Conservation (phyloP, 92 coral and sea anemone genomes). For the Heteractis magnifica region DNA sequence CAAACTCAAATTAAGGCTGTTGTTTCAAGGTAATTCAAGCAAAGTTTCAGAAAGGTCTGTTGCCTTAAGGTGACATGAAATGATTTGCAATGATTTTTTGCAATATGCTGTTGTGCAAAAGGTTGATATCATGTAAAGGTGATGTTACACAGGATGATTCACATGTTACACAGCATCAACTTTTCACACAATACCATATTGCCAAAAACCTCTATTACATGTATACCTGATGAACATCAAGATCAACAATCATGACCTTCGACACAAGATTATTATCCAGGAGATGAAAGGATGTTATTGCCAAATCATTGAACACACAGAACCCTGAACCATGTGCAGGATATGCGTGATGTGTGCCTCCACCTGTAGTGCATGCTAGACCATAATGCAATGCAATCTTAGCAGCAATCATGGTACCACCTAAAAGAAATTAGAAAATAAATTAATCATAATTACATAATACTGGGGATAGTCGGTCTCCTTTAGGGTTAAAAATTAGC, state of each 20-base stretch:
- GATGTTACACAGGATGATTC: neutral
- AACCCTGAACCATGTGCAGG: conserved; percentile 71
- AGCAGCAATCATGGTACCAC: conserved; percentile 72
- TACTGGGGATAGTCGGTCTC: no score
- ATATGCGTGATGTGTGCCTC: conserved; percentile 72
- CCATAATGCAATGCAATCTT: conserved; percentile 63
- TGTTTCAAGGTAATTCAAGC: no score
- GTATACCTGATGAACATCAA: conserved; percentile 75
- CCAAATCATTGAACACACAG: conserved; percentile 68
- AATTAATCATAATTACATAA: neutral
- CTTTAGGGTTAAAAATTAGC: no score
- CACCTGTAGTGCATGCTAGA: conserved; percentile 65
- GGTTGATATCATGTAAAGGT: no score
- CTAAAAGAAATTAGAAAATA: conserved; percentile 9
- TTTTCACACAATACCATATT: no score
- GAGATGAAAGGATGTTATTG: conserved; percentile 53
- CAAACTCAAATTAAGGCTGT: no score
- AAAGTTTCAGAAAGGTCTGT: no score
- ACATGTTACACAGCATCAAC: no score
- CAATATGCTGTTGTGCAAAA: no score
- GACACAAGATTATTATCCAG: conserved; percentile 34
- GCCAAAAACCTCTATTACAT: no score
- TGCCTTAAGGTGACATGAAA: no score
- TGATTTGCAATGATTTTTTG: no score
- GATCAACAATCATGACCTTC: conserved; percentile 61